Evolutionary conservation across 2,888 invertebrate species (phyloP).

Genomic region (Coecobrya sp.): DNA sequence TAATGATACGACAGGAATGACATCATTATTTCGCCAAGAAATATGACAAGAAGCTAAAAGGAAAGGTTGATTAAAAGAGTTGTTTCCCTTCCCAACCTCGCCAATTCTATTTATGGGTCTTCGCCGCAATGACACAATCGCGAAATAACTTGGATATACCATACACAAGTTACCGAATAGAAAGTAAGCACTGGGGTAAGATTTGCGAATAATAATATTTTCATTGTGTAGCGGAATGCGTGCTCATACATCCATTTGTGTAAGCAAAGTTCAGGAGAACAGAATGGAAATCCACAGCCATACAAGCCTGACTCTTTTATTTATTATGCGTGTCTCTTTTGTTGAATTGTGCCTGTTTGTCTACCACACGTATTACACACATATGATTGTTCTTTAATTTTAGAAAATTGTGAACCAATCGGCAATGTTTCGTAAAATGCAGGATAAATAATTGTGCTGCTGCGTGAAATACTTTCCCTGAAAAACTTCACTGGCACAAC

Average conservation of each 20-base stretch:
- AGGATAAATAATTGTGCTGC: not conserved
- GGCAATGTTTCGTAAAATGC: not conserved
- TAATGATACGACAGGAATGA: slow-evolving; percentile 26
- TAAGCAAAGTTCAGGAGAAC: not conserved
- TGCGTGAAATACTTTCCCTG: not conserved
- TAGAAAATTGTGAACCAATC: not conserved
- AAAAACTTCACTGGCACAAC: not conserved
- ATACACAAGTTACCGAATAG: not conserved
- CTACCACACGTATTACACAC: not conserved
- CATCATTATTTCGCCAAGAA: slow-evolving; percentile 32
- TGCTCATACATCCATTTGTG: not conserved
- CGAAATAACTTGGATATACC: not conserved
- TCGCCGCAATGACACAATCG: not conserved
- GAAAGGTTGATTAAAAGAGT: slow-evolving; percentile 52
- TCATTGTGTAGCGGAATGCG: not conserved
- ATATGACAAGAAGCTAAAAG: not conserved
- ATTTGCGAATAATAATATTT: slow-evolving; percentile 1
- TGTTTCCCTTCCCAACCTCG: not conserved
- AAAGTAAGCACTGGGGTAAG: not conserved
- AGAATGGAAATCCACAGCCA: not conserved
- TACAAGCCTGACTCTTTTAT: not conserved
- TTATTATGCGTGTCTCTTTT: slow-evolving; percentile 31
- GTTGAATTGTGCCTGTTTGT: slow-evolving; percentile 16
- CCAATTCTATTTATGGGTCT: not conserved
- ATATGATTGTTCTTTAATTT: not conserved